Percentiles rank a stretch among this genome's conserved stretches.
Evolutionary conservation across 2,888 invertebrate species (phyloP).

Genomic region (Mesoligia furuncula): DNA sequence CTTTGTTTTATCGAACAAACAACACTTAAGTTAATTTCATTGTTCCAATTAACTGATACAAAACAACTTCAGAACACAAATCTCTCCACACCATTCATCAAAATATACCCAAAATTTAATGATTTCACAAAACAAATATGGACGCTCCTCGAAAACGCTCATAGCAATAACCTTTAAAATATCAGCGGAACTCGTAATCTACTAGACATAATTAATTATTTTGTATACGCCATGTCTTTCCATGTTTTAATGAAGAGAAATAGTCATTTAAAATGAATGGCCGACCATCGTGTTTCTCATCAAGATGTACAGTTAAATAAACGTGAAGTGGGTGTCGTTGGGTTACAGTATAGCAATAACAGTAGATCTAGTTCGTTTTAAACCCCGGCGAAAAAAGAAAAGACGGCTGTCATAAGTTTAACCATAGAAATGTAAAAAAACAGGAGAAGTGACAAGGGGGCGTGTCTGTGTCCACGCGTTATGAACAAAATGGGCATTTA

Average conservation of each 20-base stretch:
- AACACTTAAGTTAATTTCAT: slow-evolving; percentile 33
- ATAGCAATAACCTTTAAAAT: slow-evolving; percentile 65
- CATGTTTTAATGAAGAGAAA: slow-evolving; percentile 78
- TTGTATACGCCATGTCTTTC: slow-evolving; percentile 76
- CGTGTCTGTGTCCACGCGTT: too few relatives aligned
- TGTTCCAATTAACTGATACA: slow-evolving; percentile 29
- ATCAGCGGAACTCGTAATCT: slow-evolving; percentile 70
- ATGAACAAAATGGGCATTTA: too few relatives aligned
- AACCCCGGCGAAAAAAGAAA: background rate
- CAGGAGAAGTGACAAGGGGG: too few relatives aligned
- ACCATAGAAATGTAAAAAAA: too few relatives aligned
- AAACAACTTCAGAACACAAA: slow-evolving; percentile 13
- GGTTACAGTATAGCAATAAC: slow-evolving; percentile 11
- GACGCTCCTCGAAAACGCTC: slow-evolving; percentile 25
- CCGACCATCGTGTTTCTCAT: slow-evolving; percentile 80
- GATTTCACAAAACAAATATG: slow-evolving; percentile 30
- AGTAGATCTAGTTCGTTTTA: slow-evolving; percentile 24
- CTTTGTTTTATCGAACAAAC: slow-evolving; percentile 19
- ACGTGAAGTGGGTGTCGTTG: slow-evolving; percentile 65
- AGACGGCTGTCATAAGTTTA: background rate
- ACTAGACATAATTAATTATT: slow-evolving; percentile 80
- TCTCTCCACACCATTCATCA: slow-evolving; percentile 34
- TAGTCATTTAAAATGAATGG: slow-evolving; percentile 84
- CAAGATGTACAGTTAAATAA: slow-evolving; percentile 79
- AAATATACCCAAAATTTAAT: slow-evolving; percentile 30